Base-by-base conservation (phyloP, 2,888 invertebrate species). In the Euproctis similis region DNA sequence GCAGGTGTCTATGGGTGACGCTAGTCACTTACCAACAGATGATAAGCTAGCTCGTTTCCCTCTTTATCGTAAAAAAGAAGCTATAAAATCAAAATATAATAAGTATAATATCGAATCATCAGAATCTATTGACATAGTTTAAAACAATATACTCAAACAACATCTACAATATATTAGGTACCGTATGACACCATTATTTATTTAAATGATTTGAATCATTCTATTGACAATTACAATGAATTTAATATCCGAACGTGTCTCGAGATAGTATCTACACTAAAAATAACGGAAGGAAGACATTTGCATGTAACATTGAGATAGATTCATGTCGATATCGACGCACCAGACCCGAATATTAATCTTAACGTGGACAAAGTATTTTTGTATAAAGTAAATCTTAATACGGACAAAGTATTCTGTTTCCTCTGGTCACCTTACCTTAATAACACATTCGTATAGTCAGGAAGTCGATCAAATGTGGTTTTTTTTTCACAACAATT, bases 271-370 rank as follows among this genome's bases (percentile, higher is more conserved):
- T 30, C 29, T 24, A 53, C 55, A 45, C 46, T 48, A 51, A 45
- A 62, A 43, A 59, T 72, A 77, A 74, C 76, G 78, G 78, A 77
- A 78, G 78, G 78, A 78, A 77, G 65, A 57, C 29, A 12, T 19
- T 27, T 42, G 55, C n/a, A n/a, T n/a, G n/a, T n/a, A n/a, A 36
- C 63, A 62, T 64, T 65, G 66, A 48, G 46, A 45, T 44, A 47
- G 42, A 45, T 36, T 27, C 58, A 55, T 59, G 53, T 59, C 26
- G 32, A 13, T 22, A 8, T 8, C 8, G 8, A 8, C 18, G 39
- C 42, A 46, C 56, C 55, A 48, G 53, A 29, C 22, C 25, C 22
- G 69, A 60, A 64, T 71, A 19, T 16, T 52, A 63, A 71, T 56
- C 35, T 41, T 42, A 26, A 12, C 17, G 24, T 4, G 24, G 24